These are phyloP conservation scores for Patella caerulea DNA, from an alignment of 2,888 invertebrate species.

Conservation along the genomic window DNA sequence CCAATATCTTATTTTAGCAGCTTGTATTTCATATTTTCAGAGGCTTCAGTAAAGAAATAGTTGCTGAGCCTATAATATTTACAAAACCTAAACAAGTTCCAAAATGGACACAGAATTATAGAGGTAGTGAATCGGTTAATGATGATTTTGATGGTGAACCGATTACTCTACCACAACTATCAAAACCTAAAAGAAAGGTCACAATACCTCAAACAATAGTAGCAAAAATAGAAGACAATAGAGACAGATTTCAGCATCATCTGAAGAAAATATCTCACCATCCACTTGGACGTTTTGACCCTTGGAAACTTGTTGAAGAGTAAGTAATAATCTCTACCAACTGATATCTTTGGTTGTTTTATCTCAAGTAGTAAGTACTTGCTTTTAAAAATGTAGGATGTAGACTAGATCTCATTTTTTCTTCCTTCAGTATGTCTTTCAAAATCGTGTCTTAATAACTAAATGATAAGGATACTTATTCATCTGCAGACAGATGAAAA, in stretches of 20 bases:
- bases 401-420: too few species aligned
- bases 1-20: constrained; percentile 17
- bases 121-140: constrained; percentile 9
- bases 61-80: constrained; percentile 53
- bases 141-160: constrained; percentile 12
- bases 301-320: constrained; percentile 64
- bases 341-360: too few species aligned
- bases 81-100: constrained; percentile 45
- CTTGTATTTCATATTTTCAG: constrained; percentile 27
- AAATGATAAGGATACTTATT: too few species aligned
- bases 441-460: too few species aligned
- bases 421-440: too few species aligned
- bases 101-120: constrained; percentile 15
- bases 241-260: constrained; percentile 54
- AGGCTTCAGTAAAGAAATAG: constrained; percentile 33
- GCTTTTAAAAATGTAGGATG: too few species aligned
- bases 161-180: not conserved
- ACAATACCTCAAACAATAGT: constrained; percentile 49
- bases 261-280: constrained; percentile 56
- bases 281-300: constrained; percentile 59
- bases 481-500: too few species aligned
- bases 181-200: constrained; percentile 36
- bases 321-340: constrained; percentile 41
- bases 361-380: too few species aligned
- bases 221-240: constrained; percentile 47